Base-by-base conservation (phyloP, 2,888 invertebrate genomes). In the Lampropteryx suffumata region DNA sequence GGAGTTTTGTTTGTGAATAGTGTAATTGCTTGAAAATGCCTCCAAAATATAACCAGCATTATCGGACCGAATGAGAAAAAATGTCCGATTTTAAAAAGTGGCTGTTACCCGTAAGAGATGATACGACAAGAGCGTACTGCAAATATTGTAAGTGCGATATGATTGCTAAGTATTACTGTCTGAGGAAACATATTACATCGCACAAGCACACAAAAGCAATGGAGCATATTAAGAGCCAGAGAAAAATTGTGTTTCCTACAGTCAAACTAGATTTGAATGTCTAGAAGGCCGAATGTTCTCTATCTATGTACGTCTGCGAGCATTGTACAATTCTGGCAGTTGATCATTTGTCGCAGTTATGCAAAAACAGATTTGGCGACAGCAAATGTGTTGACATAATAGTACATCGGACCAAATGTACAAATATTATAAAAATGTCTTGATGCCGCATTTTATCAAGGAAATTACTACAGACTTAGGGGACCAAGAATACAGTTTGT, bases 371-470 rank as follows among this genome's bases (percentile, higher is more conserved):
- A 33, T 42, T 56, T 9, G 7, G 26, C n/a, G 57, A 57, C 21
- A 51, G 35, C 3, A 51, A 54, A 47, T 43, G 46, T n/a, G 30
- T 9, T 1, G 44, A 55, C 29, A 32, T 55, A 34, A 43, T 44
- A 55, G 27, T 58, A 28, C 34, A 34, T 17, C 17, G 34, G 21
- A 34, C 17, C 4, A 17, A 17, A 4, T 17, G 17, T 17, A 17
- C 17, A 3, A 4, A 17, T 3, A 4, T 17, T 17, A 17, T 17
- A 17, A 17, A 17, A 17, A 17, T 17, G 17, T 17, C 17, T 17
- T 17, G 17, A 4, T 4, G 17, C 17, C 17, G 4, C 17, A 17
- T 17, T 17, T 17, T 4, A 4, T 17, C 4, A 4, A 17, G 4
- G 17, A 17, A 17, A 2, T 17, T 3, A 17, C 4, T 3, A 2